Percentiles rank a stretch among this genome's conserved stretches.
These are phyloP conservation scores for Corythaixoides concolor DNA, from an alignment of 2,113 vertebrate genomes.

Conservation along the genomic window DNA sequence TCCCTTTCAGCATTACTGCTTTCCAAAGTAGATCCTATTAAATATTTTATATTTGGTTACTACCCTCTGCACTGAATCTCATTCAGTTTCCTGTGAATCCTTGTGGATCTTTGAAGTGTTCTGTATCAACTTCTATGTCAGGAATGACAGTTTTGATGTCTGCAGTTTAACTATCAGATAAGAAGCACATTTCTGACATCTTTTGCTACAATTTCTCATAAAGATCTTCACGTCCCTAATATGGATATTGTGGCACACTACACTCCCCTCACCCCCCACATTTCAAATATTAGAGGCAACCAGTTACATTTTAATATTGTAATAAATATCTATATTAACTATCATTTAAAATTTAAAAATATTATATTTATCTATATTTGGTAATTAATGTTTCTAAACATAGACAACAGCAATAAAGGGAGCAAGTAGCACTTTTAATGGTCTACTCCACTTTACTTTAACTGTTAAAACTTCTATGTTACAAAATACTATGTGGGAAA, in stretches of 20 bases:
- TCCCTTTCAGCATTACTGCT: background rate
- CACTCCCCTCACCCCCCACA: rapidly evolving
- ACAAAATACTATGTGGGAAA: background rate
- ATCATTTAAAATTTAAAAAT: background rate
- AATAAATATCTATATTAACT: background rate
- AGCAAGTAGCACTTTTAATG: background rate
- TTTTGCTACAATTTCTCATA: background rate
- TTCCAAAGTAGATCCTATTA: background rate
- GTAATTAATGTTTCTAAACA: background rate
- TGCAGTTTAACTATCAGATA: background rate
- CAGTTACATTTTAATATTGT: background rate
- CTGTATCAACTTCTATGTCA: background rate
- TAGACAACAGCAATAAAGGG: background rate
- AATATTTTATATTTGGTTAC: slow-evolving; percentile 36
- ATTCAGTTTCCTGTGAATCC: background rate
- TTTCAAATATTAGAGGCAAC: background rate
- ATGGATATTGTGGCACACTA: background rate
- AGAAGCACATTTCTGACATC: background rate
- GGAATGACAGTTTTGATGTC: background rate
- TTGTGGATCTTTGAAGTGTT: background rate
- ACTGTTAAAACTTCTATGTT: background rate
- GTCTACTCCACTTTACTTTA: background rate
- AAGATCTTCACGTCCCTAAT: background rate
- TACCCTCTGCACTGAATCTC: background rate
- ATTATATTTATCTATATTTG: background rate